phyloP scores from a whole-genome alignment of 2,888 invertebrate species.

The Gisinianus flammeolus region DNA sequence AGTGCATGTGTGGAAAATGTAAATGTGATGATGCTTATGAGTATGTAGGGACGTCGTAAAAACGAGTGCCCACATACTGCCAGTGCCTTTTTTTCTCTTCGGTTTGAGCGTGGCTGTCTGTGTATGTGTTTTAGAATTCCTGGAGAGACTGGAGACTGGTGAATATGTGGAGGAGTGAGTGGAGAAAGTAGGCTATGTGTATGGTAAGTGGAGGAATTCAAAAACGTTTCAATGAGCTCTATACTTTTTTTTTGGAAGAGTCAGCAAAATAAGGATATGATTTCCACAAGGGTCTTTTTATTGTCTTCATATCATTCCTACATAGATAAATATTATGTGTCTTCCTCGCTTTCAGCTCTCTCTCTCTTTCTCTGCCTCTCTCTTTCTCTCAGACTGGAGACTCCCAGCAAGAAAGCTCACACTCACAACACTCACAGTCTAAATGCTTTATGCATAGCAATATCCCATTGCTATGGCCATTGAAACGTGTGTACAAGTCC shows the following conservation, averaged over 20 bases:
- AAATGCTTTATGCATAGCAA: too few relatives aligned
- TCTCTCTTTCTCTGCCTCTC: conserved; percentile 5
- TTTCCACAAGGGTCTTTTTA: conserved; percentile 26
- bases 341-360: background rate
- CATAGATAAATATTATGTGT: conserved; percentile 8
- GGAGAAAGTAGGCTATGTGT: background rate
- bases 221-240: conserved; percentile 13
- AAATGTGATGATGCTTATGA: too few relatives aligned
- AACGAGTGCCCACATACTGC: background rate
- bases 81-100: background rate
- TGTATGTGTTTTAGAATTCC: too few relatives aligned
- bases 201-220: background rate
- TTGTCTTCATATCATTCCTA: conserved; percentile 28
- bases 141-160: background rate
- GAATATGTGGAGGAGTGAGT: background rate
- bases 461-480: too few relatives aligned
- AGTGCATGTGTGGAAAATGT: too few relatives aligned
- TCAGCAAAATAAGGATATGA: conserved; percentile 31
- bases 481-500: too few relatives aligned
- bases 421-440: too few relatives aligned
- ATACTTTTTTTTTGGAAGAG: background rate
- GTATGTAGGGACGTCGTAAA: background rate
- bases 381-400: too few relatives aligned
- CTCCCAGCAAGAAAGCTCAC: too few relatives aligned
- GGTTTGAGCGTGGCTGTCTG: background rate